Percentiles rank a stretch among this genome's conserved stretches.
Evolutionary conservation across 2,888 invertebrate genomes (phyloP).

Genomic region (Orthosia gracilis): DNA sequence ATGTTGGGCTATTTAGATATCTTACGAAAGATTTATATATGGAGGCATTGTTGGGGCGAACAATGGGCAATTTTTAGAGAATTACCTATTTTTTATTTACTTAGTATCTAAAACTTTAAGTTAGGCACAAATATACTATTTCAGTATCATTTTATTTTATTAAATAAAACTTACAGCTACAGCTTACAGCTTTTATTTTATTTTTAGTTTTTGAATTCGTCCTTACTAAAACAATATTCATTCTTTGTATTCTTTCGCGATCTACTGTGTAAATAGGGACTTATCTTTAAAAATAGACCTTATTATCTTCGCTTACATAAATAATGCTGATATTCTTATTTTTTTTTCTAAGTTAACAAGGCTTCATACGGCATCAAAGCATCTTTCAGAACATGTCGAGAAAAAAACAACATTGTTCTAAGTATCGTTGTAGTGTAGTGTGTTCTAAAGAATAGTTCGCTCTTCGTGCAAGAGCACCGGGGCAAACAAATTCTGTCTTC

Average conservation of each 20-base stretch:
- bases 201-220: no score
- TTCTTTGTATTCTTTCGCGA: neutral
- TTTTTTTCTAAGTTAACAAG: slow-evolving; percentile 9
- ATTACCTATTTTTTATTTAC: neutral
- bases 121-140: neutral
- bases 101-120: neutral
- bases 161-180: no score
- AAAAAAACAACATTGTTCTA: slow-evolving; percentile 57
- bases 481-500: slow-evolving; percentile 29
- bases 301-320: neutral
- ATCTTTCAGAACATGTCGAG: slow-evolving; percentile 20
- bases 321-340: neutral
- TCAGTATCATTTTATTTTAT: no score
- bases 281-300: neutral
- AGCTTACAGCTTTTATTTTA: no score
- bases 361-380: slow-evolving; percentile 49
- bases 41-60: neutral
- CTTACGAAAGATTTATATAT: neutral
- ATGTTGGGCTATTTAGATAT: slow-evolving; percentile 4
- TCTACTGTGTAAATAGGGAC: neutral
- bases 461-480: slow-evolving; percentile 30
- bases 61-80: neutral
- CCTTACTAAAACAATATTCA: no score
- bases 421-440: slow-evolving; percentile 48
- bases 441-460: slow-evolving; percentile 53